phyloP scores from a whole-genome alignment of 2,113 vertebrate species.

The Callospermophilus lateralis region DNA sequence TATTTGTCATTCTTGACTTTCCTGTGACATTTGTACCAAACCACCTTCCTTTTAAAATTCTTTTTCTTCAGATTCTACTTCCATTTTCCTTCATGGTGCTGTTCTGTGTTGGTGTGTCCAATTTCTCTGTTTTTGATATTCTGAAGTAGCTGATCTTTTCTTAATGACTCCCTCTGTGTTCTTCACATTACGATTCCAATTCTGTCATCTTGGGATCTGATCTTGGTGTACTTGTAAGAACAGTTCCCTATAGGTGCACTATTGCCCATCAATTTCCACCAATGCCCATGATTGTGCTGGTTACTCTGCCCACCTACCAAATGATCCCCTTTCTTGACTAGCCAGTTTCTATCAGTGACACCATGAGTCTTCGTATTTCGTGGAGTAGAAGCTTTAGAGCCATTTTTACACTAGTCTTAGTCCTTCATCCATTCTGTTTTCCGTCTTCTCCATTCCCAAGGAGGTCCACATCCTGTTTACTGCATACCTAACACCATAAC shows the following conservation, averaged over 20 bases:
- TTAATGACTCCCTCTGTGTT: not conserved
- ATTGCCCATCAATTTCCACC: not conserved
- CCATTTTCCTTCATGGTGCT: not conserved
- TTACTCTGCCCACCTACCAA: not conserved
- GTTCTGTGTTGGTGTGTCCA: not conserved
- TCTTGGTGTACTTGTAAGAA: not conserved
- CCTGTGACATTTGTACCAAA: not conserved
- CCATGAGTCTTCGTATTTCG: not conserved
- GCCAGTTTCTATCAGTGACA: not conserved
- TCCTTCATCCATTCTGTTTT: not conserved
- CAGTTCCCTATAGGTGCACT: not conserved
- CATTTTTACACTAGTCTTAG: not conserved
- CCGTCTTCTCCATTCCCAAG: not conserved
- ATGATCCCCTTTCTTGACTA: not conserved
- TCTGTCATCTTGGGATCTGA: not conserved
- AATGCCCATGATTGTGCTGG: too few species aligned
- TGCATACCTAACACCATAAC: not conserved
- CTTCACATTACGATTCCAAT: rapidly evolving
- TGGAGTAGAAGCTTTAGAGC: not conserved
- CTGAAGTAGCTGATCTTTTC: not conserved
- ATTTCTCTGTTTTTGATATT: not conserved
- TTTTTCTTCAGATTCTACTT: not conserved
- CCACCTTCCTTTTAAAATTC: not conserved
- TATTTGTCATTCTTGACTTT: not conserved
- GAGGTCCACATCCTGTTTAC: not conserved